Base-by-base conservation (phyloP, 2,113 vertebrate genomes). In the Mesembrinibis cayennensis region DNA sequence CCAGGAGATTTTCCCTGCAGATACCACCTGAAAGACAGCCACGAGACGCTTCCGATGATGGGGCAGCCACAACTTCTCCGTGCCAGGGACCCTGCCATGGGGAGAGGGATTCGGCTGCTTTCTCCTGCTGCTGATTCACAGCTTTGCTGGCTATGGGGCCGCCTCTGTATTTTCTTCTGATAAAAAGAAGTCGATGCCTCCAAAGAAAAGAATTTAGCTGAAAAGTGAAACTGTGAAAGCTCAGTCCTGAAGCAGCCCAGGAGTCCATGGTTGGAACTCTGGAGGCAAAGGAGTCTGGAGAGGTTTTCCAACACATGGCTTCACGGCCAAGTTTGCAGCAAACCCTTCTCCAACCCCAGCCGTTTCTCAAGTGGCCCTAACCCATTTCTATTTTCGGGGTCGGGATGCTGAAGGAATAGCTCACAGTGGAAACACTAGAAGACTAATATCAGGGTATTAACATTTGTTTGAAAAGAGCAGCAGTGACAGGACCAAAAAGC, bases 241-340 rank as follows among this genome's bases (percentile, higher is more conserved):
- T 81, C 62, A 44, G 52, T 40, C 30, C 74, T 40, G 71, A 32
- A 59, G 55, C 50, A 62, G 42, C 56, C 34, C 82, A 21, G 47
- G n/a, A 10, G 6, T 8, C 40, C 63, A 26, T 0, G 0, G 26
- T 0, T 27, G 44, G 18, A 45, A 34, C n/a, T 55, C n/a, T 23
- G 34, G 59, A 92, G 63, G 63, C 26, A 45, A 20, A 56, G 29
- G 58, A 44, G 16, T 4, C 73, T 59, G 73, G 32, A 74, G 61
- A 77, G 61, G 16, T 10, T 82, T 66, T 34, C 70, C 87, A 73
- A 34, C 3, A 6, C 1, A 1, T 16, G 11, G 32, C 61, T 61
- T 72, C 81, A 44, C 32, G 40, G 55, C n/a, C 73, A 74, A 40
- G 15, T 16, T 13, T 3, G 16, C 36, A 71, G 71, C 40, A 62